A percentile compares a stretch with the other conserved stretches of the same genome.
Evolutionary conservation across 2,113 vertebrate genomes (phyloP).

Genomic region (Irena cyanogastra): DNA sequence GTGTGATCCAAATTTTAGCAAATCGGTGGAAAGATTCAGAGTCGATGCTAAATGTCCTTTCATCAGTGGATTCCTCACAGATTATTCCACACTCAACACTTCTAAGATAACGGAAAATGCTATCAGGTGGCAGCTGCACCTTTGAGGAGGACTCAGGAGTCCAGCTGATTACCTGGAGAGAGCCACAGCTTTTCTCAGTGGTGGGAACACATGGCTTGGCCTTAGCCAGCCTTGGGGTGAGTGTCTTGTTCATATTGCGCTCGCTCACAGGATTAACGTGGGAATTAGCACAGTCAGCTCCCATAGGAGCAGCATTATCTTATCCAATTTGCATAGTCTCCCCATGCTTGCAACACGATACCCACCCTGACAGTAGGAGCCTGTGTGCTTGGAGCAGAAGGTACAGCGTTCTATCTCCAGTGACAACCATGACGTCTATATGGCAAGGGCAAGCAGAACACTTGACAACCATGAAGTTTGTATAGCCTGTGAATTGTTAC

Average conservation of each 20-base stretch:
- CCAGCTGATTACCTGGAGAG: neutral
- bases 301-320: constrained; percentile 18
- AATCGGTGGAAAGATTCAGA: neutral
- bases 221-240: neutral
- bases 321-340: constrained; percentile 42
- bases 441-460: constrained; percentile 39
- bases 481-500: constrained; percentile 54
- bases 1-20: neutral
- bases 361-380: constrained; percentile 12
- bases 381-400: constrained; percentile 19
- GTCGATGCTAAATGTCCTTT: neutral
- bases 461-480: constrained; percentile 69
- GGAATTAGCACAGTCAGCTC: constrained; percentile 28
- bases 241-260: neutral
- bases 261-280: neutral
- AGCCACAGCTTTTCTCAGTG: neutral
- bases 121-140: neutral
- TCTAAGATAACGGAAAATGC: neutral
- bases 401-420: constrained; percentile 42
- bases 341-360: neutral
- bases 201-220: neutral
- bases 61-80: neutral
- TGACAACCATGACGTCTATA: constrained; percentile 68
- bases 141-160: neutral
- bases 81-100: neutral